A percentile compares a stretch with the other conserved stretches of the same genome.
These are phyloP conservation scores for Diogma glabrata DNA, from an alignment of 2,888 invertebrate genomes.

Conservation along the genomic window DNA sequence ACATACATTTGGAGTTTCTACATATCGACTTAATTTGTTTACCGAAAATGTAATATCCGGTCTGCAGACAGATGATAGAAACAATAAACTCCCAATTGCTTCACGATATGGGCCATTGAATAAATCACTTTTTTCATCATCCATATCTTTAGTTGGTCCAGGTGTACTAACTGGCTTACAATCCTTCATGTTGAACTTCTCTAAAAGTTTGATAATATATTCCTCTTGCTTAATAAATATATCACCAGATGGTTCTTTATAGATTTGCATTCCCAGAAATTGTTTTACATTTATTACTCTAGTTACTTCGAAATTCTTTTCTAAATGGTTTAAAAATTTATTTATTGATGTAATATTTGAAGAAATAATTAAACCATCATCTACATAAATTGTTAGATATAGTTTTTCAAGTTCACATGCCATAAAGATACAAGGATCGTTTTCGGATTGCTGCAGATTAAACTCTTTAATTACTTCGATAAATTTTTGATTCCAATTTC, in stretches of 20 bases:
- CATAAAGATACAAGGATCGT: constrained; percentile 1
- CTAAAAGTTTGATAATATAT: neutral
- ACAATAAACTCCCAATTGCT: too few relatives aligned
- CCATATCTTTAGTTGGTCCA: neutral
- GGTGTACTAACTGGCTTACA: neutral
- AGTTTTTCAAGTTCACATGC: neutral
- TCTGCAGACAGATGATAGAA: too few relatives aligned
- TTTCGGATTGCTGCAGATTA: neutral
- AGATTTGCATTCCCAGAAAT: neutral
- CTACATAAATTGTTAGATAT: neutral
- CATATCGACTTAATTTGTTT: too few relatives aligned
- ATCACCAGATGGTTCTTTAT: neutral
- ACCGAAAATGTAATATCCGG: too few relatives aligned
- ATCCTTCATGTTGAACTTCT: neutral
- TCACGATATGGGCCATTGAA: neutral
- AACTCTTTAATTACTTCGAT: neutral
- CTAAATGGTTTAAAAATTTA: neutral
- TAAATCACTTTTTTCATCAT: neutral
- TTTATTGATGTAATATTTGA: neutral
- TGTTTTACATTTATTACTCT: neutral
- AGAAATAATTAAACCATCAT: neutral
- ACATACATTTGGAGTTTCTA: too few relatives aligned
- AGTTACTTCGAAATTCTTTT: neutral
- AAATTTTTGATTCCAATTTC: neutral
- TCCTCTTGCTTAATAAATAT: neutral